Base-by-base conservation (phyloP, 2,797 vertebrate species). In the Apodemus agrarius region DNA sequence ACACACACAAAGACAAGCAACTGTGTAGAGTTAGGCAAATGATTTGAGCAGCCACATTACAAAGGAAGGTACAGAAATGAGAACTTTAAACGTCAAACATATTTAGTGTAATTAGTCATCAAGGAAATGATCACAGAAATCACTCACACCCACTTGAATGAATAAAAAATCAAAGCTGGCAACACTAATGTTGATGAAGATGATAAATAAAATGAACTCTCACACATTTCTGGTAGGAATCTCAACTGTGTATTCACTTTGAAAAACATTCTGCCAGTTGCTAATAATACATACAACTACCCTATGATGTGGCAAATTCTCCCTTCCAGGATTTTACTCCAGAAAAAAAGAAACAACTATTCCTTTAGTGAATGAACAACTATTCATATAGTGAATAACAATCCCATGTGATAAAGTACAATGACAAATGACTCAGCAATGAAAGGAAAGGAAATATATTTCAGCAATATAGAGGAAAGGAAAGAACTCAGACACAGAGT, bases 101-200 rank as follows among this genome's bases (percentile, higher is more conserved):
- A 86, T 2, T 61, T 74, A 84, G 94, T 93, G 26, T 82, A 43
- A 89, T 91, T 96, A 94, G 82, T 97, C 95, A 97, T 79, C 81
- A 83, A 93, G 43, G 46, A 95, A 81, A 92, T 81, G 81, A 91
- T 93, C 82, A 96, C 79, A 93, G 90, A 97, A 96, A 94, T 97
- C 63, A 95, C 82, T 92, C 49, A 54, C 88, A 91, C 92, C 89
- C 80, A 94, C 84, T 82, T 49, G 81, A 91, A 80, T 82, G 78
- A 87, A 87, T 96, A 96, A 95, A 95, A 97, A 97, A 95, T 95
- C 96, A 94, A 96, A 67, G 57, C 49, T 90, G 90, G 89, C 92
- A 95, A 91, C 26, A 34, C 54, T 88, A 94, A 94, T 37, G 81
- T 69, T 93, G 63, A 94, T 85, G 92, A 91, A 26, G 52, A 95